Evolutionary conservation across 92 coral and sea anemone species (phyloP).

Genomic region (Scolanthus callimorphus): DNA sequence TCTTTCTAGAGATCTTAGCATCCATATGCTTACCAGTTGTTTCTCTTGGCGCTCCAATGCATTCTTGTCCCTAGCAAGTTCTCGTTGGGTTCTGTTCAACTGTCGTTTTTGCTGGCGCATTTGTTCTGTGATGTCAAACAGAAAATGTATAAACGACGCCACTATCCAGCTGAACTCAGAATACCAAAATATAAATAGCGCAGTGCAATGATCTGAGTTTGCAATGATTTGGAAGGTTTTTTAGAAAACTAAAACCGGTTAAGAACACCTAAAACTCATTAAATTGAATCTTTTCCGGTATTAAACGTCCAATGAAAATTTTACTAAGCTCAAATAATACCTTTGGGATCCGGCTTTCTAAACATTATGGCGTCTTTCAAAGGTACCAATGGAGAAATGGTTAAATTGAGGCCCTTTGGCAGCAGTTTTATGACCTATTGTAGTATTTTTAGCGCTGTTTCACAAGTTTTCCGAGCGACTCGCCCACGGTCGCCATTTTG

Average conservation of each 20-base stretch:
- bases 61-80: constrained; percentile 72
- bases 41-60: constrained; percentile 96
- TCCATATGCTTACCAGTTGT: constrained; percentile 58
- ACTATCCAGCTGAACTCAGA: too few species aligned
- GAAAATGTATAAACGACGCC: too few species aligned
- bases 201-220: too few species aligned
- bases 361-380: constrained; percentile 21
- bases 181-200: neutral
- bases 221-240: neutral
- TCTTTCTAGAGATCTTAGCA: neutral
- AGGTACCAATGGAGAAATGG: neutral
- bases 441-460: neutral
- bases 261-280: neutral
- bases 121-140: constrained; percentile 81
- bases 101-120: constrained; percentile 89
- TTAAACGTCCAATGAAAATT: too few species aligned
- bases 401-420: neutral
- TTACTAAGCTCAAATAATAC: constrained; percentile 10
- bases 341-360: constrained; percentile 63
- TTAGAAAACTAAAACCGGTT: too few species aligned
- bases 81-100: constrained; percentile 85
- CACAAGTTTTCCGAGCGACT: neutral
- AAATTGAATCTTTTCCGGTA: neutral
- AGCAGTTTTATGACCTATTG: neutral
- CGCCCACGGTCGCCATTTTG: neutral